Percentiles rank a stretch among this genome's conserved stretches.
Conservation (phyloP, 2,888 invertebrate species). For the Mylabris sibirica region DNA sequence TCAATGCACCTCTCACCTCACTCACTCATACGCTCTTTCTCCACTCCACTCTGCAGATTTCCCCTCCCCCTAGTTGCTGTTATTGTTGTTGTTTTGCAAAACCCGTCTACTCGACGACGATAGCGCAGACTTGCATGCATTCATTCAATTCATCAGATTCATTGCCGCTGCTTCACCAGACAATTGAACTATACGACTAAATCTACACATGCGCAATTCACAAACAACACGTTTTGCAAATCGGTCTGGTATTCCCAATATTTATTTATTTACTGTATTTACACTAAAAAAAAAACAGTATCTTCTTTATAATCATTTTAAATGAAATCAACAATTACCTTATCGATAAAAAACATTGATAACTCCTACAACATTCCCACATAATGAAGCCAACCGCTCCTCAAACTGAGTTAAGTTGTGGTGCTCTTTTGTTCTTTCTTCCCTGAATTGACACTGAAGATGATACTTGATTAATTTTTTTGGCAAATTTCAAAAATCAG, state of each 20-base stretch:
- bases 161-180: constrained; percentile 32
- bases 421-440: too few relatives aligned
- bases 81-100: constrained; percentile 57
- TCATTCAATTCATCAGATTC: constrained; percentile 46
- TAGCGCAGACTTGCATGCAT: constrained; percentile 51
- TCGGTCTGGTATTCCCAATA: constrained; percentile 51
- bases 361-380: not conserved
- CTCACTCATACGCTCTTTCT: not conserved
- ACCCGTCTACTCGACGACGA: constrained; percentile 55
- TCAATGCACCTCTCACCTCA: constrained; percentile 35
- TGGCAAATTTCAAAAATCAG: too few relatives aligned
- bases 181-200: constrained; percentile 32
- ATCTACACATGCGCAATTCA: constrained; percentile 42
- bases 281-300: too few relatives aligned
- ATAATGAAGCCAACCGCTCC: too few relatives aligned
- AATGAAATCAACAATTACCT: not conserved
- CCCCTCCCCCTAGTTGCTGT: constrained; percentile 23
- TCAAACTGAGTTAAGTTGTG: too few relatives aligned
- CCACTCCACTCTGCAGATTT: constrained; percentile 55
- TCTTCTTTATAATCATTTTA: not conserved
- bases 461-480: not conserved
- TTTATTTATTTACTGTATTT: not conserved
- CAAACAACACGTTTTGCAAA: constrained; percentile 43
- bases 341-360: not conserved
- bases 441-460: too few relatives aligned